These are phyloP conservation scores for Poecilia picta DNA, from an alignment of 2,797 vertebrate species.

Conservation along the genomic window DNA sequence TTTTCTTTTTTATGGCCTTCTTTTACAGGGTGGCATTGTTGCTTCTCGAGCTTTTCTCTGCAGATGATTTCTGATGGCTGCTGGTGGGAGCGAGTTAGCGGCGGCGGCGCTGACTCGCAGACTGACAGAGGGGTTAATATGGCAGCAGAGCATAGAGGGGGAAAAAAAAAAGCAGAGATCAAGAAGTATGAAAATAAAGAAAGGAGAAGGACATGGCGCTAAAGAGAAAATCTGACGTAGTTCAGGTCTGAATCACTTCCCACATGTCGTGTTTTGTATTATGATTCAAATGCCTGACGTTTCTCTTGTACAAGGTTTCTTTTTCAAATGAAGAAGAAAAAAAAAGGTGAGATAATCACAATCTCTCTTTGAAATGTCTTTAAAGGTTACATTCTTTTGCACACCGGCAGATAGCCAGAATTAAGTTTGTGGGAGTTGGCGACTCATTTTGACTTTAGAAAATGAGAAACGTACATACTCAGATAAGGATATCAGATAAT, in stretches of 20 bases:
- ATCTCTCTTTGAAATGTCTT: not conserved
- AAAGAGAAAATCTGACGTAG: constrained; percentile 29
- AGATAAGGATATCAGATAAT: not conserved
- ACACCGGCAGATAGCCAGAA: not conserved
- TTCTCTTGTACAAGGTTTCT: constrained; percentile 14
- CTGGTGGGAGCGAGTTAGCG: constrained; percentile 11
- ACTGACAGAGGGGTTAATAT: constrained; percentile 56
- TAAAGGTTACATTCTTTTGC: not conserved
- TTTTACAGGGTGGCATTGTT: constrained; percentile 45
- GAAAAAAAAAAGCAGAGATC: constrained; percentile 13
- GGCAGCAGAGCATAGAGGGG: constrained; percentile 12
- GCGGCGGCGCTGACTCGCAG: constrained; percentile 32
- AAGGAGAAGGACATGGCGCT: constrained; percentile 1
- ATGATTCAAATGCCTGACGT: constrained; percentile 15
- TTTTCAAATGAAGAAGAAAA: not conserved
- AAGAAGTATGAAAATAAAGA: constrained; percentile 4
- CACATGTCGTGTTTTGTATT: constrained; percentile 19
- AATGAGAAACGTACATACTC: not conserved
- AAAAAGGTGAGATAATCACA: constrained; percentile 11
- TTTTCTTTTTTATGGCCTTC: too few species aligned
- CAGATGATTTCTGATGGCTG: constrained; percentile 40
- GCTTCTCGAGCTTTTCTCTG: constrained; percentile 21
- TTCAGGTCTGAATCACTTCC: constrained; percentile 37
- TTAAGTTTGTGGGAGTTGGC: not conserved
- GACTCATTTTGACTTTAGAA: not conserved